Evolutionary conservation across 2,888 invertebrate genomes (phyloP).

Genomic region (Chloroclystis v-ata): DNA sequence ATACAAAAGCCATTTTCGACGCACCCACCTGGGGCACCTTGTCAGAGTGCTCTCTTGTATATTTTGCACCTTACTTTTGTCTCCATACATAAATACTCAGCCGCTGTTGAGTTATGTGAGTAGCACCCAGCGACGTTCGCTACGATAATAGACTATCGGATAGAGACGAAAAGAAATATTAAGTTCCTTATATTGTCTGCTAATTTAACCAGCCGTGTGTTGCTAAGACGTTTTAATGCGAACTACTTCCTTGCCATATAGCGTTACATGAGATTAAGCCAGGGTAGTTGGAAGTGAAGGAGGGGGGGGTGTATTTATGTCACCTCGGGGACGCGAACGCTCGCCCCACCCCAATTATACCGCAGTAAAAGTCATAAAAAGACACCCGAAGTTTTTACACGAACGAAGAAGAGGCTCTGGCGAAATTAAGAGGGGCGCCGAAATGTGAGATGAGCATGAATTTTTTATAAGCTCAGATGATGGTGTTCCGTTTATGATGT

Average conservation of each 20-base stretch:
- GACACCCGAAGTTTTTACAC: slow-evolving; percentile 79
- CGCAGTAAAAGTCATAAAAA: slow-evolving; percentile 79
- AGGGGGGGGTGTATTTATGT: slow-evolving; percentile 75
- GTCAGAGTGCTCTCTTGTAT: slow-evolving; percentile 26
- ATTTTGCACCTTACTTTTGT: slow-evolving; percentile 28
- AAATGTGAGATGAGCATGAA: slow-evolving; percentile 79
- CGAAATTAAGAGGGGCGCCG: slow-evolving; percentile 79
- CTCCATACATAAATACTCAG: slow-evolving; percentile 15
- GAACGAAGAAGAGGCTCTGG: slow-evolving; percentile 74
- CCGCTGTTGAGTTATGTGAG: slow-evolving; percentile 6
- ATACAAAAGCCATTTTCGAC: slow-evolving; percentile 62
- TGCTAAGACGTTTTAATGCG: slow-evolving; percentile 56
- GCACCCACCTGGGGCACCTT: slow-evolving; percentile 49
- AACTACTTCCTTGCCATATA: slow-evolving; percentile 60
- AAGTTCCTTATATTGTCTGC: slow-evolving; percentile 18
- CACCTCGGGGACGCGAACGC: slow-evolving; percentile 74
- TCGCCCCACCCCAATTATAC: slow-evolving; percentile 78
- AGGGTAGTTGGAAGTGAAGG: slow-evolving; percentile 56
- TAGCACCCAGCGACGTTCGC: background rate
- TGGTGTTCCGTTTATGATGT: slow-evolving; percentile 77
- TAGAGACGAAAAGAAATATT: background rate
- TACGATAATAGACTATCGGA: slow-evolving; percentile 6
- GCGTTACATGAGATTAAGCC: slow-evolving; percentile 75
- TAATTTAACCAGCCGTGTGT: slow-evolving; percentile 43
- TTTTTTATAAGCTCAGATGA: slow-evolving; percentile 78